These are phyloP conservation scores for Aradophagus sp. DNA, from an alignment of 1,140 invertebrate species.

Conservation along the genomic window DNA sequence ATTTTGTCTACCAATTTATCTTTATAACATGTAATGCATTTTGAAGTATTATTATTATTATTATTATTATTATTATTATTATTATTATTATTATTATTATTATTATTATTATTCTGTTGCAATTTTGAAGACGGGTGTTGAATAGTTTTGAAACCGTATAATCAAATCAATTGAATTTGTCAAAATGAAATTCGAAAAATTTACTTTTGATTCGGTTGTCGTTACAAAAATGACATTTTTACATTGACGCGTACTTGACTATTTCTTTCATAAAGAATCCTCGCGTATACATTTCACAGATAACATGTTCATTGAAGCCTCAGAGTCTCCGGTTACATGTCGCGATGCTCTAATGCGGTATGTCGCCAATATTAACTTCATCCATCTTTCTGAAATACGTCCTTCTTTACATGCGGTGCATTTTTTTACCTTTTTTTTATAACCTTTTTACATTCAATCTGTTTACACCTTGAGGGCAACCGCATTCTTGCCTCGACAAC, in stretches of 20 bases:
- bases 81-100: no score
- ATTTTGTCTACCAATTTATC: no score
- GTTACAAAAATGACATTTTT: constrained; percentile 23
- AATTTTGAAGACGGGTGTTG: no score
- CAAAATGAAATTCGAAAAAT: no score
- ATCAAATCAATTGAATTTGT: no score
- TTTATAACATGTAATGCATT: no score
- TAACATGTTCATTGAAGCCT: constrained; percentile 36
- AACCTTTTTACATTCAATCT: constrained; percentile 14
- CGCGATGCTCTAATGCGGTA: constrained; percentile 27
- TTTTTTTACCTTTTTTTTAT: constrained; percentile 5
- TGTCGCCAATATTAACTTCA: constrained; percentile 27
- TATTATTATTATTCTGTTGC: no score
- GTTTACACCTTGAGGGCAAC: constrained; percentile 28
- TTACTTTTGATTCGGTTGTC: constrained; percentile 15
- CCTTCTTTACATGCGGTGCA: not conserved
- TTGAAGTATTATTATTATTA: no score
- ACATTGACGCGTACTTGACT: constrained; percentile 8
- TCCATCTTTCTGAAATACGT: constrained; percentile 12
- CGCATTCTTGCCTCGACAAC: constrained; percentile 23
- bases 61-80: no score
- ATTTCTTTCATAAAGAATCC: constrained; percentile 26
- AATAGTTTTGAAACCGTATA: no score
- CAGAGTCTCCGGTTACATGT: constrained; percentile 31
- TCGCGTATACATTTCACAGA: constrained; percentile 32